Evolutionary conservation across 2,888 invertebrate genomes (phyloP).

Genomic region (Gisinianus flammeolus): DNA sequence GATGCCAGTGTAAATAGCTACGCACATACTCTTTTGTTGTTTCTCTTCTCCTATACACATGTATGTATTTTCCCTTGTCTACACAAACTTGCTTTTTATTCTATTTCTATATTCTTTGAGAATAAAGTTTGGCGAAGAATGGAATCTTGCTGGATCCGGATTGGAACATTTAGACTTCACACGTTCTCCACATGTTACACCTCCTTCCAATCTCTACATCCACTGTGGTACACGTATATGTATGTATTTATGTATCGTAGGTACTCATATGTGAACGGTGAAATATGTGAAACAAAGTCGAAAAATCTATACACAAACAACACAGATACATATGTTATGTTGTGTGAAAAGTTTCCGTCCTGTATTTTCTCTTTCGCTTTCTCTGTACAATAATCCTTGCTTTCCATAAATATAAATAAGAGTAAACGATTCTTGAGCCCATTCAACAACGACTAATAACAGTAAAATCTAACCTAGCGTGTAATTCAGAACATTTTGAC

Average conservation of each 20-base stretch:
- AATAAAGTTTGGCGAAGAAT: neutral
- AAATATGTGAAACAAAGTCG: neutral
- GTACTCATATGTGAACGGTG: too few species aligned
- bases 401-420: neutral
- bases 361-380: neutral
- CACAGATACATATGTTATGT: neutral
- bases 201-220: neutral
- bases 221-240: too few species aligned
- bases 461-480: slow-evolving; percentile 12
- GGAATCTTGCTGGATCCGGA: neutral
- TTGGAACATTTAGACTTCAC: neutral
- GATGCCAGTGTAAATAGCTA: too few species aligned
- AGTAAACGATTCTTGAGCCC: neutral
- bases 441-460: slow-evolving; percentile 1
- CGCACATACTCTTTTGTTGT: too few species aligned
- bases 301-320: neutral
- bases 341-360: neutral
- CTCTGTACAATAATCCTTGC: neutral
- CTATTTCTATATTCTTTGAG: too few species aligned
- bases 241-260: too few species aligned
- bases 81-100: too few species aligned
- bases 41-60: too few species aligned
- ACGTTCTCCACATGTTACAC: neutral
- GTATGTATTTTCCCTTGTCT: too few species aligned
- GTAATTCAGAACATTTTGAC: slow-evolving; percentile 15